Evolutionary conservation across 2,888 invertebrate genomes (phyloP).

Genomic region (Pristionchus mayeri): DNA sequence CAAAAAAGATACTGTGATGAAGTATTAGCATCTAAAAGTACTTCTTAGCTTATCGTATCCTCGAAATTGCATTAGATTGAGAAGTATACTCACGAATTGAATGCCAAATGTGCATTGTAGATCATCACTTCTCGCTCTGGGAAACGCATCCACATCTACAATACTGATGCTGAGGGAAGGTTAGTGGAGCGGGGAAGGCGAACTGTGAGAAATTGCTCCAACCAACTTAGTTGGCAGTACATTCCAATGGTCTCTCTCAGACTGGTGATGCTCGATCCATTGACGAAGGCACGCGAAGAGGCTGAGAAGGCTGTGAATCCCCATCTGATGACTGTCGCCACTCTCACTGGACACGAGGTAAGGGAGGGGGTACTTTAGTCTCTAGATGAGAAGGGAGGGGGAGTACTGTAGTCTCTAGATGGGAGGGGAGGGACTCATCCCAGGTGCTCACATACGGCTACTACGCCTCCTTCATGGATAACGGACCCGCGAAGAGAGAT

Average conservation of each 20-base stretch:
- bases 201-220: no score
- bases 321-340: conserved; percentile 82
- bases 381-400: no score
- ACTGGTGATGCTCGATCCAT: conserved; percentile 73
- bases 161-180: conserved; percentile 93
- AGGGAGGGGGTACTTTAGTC: no score
- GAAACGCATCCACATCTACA: conserved; percentile 88
- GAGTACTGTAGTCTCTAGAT: no score
- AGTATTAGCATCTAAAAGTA: no score
- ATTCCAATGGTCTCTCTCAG: background rate
- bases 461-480: conserved; percentile 73
- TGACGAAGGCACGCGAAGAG: conserved; percentile 69
- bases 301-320: conserved; percentile 60
- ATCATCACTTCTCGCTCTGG: conserved; percentile 82
- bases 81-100: no score
- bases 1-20: no score
- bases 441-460: conserved; percentile 67
- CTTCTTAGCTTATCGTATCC: background rate
- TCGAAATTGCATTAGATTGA: no score
- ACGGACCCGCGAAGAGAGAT: conserved; percentile 61
- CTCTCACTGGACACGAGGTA: conserved; percentile 70
- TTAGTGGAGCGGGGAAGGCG: no score
- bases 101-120: no score
- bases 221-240: background rate
- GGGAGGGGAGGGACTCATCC: no score